Evolutionary conservation across 2,888 invertebrate genomes (phyloP), one percentile per base, ranked within the genome.

Genomic region (Meta bourneti): DNA sequence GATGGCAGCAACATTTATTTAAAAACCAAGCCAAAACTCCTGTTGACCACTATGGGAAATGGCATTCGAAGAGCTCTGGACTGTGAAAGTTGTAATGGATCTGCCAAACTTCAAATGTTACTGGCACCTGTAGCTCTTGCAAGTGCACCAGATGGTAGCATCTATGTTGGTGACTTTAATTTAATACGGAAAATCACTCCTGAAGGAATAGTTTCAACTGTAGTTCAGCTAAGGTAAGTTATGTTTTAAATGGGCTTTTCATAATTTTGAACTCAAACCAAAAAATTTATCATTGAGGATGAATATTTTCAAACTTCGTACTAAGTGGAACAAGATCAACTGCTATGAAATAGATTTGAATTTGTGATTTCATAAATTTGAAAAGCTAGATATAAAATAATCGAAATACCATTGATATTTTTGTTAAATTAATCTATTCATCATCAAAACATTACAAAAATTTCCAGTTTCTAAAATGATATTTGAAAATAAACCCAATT

Each of bases 141-240:
- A 2, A 98, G 98, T 34, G 98, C 98, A 49, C 97, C 98, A 11
- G 99, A 99, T 95, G 99, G 99, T 61, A 98, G 98, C 94, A 96
- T 99, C 81, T 99, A 98, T 95, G 98, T 99, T 8, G 99, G 99
- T 9, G 99, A 99, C 95, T 99, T 98, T 95, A 99, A 99, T 96
- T 96, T 98, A 87, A 98, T 99, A 83, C 96, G 99, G 74, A 96
- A 98, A 93, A 97, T 99, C 93, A 97, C 97, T 54, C 98, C 98
- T 52, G 97, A 98, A 94, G 98, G 98, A 94, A 96, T 97, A 93
- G 98, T 98, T 79, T 97, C 97, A 94, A 98, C 98, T 20, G 97
- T 99, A 71, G 96, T 98, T 86, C 97, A 97, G 95, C 95, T 98
- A 94, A 98, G 97, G 97, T 97, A 95, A 95, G 93, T 71, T 61